These are phyloP conservation scores for Schlechtendalia chinensis DNA, from an alignment of 1,140 invertebrate genomes.

Conservation along the genomic window DNA sequence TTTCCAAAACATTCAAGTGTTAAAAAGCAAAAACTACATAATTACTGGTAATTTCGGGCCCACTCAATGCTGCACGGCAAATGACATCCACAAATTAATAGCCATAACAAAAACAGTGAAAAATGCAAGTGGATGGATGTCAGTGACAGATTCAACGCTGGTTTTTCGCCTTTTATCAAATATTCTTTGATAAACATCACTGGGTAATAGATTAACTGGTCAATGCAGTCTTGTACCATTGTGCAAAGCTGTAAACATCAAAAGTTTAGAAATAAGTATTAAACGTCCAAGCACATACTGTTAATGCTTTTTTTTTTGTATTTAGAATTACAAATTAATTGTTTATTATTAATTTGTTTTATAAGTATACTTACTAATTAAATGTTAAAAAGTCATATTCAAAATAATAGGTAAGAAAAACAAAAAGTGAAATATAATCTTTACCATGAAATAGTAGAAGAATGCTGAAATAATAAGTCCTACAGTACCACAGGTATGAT, in stretches of 20 bases:
- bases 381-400: too few species aligned
- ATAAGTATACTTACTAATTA: too few species aligned
- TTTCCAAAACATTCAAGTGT: not conserved
- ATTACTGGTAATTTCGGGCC: slow-evolving; percentile 43
- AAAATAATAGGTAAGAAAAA: not conserved
- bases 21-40: not conserved
- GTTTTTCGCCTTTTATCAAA: slow-evolving; percentile 28
- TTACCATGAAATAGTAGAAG: slow-evolving; percentile 42
- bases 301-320: too few species aligned
- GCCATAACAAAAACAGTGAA: slow-evolving; percentile 44
- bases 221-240: slow-evolving; percentile 35
- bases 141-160: not conserved
- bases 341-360: too few species aligned
- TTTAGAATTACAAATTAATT: too few species aligned
- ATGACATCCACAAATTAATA: slow-evolving; percentile 35
- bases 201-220: slow-evolving; percentile 37
- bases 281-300: too few species aligned
- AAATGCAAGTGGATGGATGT: slow-evolving; percentile 27
- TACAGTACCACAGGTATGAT: slow-evolving; percentile 23
- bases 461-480: slow-evolving; percentile 42
- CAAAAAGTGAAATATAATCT: not conserved
- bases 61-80: slow-evolving; percentile 36
- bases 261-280: not conserved
- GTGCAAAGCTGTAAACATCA: slow-evolving; percentile 11
- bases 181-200: slow-evolving; percentile 32